Conservation (phyloP, 2,888 invertebrate genomes). For the Galerucella calmariensis region DNA sequence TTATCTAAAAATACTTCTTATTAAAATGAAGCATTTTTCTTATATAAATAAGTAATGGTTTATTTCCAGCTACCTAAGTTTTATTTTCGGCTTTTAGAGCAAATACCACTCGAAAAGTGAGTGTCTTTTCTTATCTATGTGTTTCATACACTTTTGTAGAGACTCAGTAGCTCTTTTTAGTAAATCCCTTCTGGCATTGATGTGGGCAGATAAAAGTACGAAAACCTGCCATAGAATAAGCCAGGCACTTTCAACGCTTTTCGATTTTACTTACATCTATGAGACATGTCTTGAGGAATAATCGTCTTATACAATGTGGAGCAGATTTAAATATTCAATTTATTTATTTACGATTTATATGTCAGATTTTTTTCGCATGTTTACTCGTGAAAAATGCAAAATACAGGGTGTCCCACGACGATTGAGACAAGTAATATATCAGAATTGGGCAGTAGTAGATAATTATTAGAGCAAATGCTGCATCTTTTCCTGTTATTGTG, state of each 20-base stretch:
- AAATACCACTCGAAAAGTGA: slow-evolving; percentile 84
- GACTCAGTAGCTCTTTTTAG: background rate
- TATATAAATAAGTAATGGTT: background rate
- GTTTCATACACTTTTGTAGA: slow-evolving; percentile 1
- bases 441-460: too few species aligned
- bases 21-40: background rate
- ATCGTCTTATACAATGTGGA: background rate
- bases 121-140: slow-evolving; percentile 56
- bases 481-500: too few species aligned
- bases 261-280: background rate
- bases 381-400: too few species aligned
- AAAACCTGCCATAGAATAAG: background rate
- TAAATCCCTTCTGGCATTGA: background rate
- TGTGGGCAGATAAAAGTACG: slow-evolving; percentile 6
- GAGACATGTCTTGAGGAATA: background rate
- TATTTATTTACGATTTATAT: too few species aligned
- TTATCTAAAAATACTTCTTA: too few species aligned
- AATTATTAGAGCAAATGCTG: too few species aligned
- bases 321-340: too few species aligned
- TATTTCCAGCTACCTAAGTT: slow-evolving; percentile 67
- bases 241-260: background rate
- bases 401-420: too few species aligned
- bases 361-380: too few species aligned
- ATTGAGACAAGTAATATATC: too few species aligned
- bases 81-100: slow-evolving; percentile 90